Conservation (phyloP, 1,140 invertebrate species). For the Dermatophagoides farinae region DNA sequence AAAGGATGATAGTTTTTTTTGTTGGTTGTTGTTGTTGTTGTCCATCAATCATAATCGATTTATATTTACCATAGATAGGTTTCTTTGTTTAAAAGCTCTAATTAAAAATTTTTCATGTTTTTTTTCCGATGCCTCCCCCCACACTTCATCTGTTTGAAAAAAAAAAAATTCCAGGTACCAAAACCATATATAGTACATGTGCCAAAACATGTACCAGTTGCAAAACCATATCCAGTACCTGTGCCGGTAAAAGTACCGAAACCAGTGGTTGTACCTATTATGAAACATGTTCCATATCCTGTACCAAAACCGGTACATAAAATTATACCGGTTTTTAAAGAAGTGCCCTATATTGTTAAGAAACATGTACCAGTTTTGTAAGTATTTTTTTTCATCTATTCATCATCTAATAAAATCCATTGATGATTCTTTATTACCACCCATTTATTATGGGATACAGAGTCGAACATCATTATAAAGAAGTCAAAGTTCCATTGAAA, state of each 20-base stretch:
- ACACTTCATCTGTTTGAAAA: no score
- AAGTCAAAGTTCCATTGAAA: conserved; percentile 16
- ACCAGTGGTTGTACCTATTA: conserved; percentile 16
- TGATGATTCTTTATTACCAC: neutral
- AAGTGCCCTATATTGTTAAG: conserved; percentile 15
- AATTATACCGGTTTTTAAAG: conserved; percentile 23
- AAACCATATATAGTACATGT: conserved; percentile 18
- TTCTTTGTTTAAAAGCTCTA: no score
- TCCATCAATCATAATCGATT: no score
- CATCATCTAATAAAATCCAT: neutral
- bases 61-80: no score
- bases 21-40: no score
- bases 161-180: conserved; percentile 16
- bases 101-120: no score
- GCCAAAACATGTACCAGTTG: conserved; percentile 16
- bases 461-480: conserved; percentile 17
- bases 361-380: conserved; percentile 17
- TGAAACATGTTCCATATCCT: conserved; percentile 18
- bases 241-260: conserved; percentile 17
- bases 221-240: conserved; percentile 14
- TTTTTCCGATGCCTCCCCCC: no score
- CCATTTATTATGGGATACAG: no score
- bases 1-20: no score
- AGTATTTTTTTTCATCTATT: conserved; percentile 7
- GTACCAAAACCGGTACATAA: conserved; percentile 21